phyloP scores from a whole-genome alignment of 2,797 vertebrate species.

The Sebastes minor region DNA sequence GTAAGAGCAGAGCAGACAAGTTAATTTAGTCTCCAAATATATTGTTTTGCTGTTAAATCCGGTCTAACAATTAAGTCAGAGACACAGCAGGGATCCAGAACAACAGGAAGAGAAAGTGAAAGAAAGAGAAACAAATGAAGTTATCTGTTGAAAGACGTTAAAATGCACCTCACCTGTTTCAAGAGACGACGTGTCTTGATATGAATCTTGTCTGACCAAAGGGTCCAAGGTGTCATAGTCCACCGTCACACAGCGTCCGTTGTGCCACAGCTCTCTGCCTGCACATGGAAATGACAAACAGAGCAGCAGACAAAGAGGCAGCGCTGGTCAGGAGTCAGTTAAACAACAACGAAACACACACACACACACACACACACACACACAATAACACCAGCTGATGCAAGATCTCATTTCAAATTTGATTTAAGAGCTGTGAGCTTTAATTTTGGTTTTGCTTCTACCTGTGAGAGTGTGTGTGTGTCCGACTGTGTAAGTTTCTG shows the following conservation, averaged over 20 bases:
- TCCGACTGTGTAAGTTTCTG: background rate
- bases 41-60: background rate
- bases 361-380: background rate
- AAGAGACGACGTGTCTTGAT: conserved; percentile 73
- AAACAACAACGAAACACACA: conserved; percentile 13
- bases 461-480: background rate
- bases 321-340: conserved; percentile 41
- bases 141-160: background rate
- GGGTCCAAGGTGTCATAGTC: conserved; percentile 89
- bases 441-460: background rate
- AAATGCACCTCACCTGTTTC: conserved; percentile 76
- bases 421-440: background rate
- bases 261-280: conserved; percentile 85
- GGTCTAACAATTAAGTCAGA: background rate
- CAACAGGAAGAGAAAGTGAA: conserved; percentile 11
- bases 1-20: background rate
- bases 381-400: conserved; percentile 8
- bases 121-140: background rate
- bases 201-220: conserved; percentile 88
- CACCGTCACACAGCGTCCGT: conserved; percentile 78
- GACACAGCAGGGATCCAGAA: background rate
- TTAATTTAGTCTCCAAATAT: background rate
- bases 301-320: conserved; percentile 25
- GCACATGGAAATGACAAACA: conserved; percentile 31
- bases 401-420: background rate